phyloP scores from a whole-genome alignment of 2,888 invertebrate species.

The Hypolimnas misippus region DNA sequence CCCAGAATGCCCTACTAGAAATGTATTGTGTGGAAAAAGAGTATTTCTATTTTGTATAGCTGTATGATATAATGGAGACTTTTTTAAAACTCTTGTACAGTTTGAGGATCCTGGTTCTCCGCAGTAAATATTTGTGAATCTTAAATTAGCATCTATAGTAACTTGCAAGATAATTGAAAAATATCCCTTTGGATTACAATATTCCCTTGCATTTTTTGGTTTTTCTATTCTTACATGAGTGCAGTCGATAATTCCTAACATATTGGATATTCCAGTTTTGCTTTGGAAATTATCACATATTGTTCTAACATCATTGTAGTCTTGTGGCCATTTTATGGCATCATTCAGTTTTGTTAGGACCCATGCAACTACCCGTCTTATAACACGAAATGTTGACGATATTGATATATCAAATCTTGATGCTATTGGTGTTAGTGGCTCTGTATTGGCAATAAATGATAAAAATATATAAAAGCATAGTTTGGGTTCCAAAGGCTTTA shows the following conservation, averaged over 20 bases:
- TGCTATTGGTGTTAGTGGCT: constrained; percentile 66
- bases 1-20: constrained; percentile 63
- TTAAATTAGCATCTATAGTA: constrained; percentile 61
- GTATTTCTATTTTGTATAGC: constrained; percentile 55
- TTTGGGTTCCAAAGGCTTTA: constrained; percentile 66
- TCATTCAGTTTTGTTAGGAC: constrained; percentile 64
- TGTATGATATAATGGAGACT: constrained; percentile 62
- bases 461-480: constrained; percentile 68
- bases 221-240: constrained; percentile 67
- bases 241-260: constrained; percentile 64
- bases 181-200: constrained; percentile 65
- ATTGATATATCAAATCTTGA: constrained; percentile 67
- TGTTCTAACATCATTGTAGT: constrained; percentile 53
- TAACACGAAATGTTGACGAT: constrained; percentile 67
- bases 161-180: constrained; percentile 65
- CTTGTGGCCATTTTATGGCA: constrained; percentile 63
- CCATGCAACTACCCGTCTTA: constrained; percentile 66
- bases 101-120: constrained; percentile 68
- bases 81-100: constrained; percentile 59
- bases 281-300: constrained; percentile 57
- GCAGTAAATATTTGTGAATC: constrained; percentile 66
- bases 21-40: constrained; percentile 62
- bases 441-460: constrained; percentile 63
- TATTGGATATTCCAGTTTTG: constrained; percentile 61
- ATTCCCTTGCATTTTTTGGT: constrained; percentile 63